These are phyloP conservation scores for Terrapene triunguis DNA, from an alignment of 2,113 vertebrate genomes.

Conservation along the genomic window DNA sequence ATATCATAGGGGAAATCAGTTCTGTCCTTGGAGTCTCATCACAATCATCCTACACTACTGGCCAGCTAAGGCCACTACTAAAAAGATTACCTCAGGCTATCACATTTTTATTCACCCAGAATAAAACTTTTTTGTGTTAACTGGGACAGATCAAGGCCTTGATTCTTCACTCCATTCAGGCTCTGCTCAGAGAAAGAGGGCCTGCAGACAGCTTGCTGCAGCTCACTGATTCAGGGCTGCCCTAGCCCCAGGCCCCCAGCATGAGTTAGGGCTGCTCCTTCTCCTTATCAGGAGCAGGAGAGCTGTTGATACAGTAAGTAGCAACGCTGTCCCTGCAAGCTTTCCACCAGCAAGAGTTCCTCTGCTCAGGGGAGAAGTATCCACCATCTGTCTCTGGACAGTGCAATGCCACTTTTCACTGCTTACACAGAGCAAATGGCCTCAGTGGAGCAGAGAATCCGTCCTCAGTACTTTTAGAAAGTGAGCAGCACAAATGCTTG, in stretches of 20 bases:
- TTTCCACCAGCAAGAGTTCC: neutral
- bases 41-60: neutral
- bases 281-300: neutral
- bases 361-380: rapidly evolving
- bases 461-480: neutral
- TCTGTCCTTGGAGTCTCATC: neutral
- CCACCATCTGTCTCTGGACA: neutral
- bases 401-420: neutral
- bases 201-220: neutral
- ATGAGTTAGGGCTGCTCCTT: too few species aligned
- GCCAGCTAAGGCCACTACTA: neutral
- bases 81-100: neutral
- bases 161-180: neutral
- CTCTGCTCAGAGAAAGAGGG: neutral
- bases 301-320: neutral
- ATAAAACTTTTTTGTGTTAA: rapidly evolving
- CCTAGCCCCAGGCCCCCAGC: too few species aligned
- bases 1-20: neutral
- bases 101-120: neutral
- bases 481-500: neutral
- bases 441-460: neutral
- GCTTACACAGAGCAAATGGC: neutral
- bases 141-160: neutral
- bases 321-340: neutral
- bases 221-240: too few species aligned